Evolutionary conservation across 2,113 vertebrate species (phyloP).

Genomic region (Peromyscus californicus): DNA sequence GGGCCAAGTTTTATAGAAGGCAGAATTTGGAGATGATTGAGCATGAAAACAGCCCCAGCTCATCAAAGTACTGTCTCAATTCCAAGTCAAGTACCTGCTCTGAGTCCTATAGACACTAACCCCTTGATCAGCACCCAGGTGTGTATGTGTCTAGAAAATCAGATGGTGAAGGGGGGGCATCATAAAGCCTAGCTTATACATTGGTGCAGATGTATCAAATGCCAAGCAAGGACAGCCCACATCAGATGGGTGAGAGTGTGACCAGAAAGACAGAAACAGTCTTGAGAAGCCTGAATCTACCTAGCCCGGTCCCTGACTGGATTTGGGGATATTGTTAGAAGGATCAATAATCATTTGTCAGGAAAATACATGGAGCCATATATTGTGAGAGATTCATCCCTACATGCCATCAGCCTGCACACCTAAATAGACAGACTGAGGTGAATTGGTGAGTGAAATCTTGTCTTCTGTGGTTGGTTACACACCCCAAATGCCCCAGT

Average conservation of each 20-base stretch:
- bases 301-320: neutral
- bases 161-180: neutral
- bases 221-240: neutral
- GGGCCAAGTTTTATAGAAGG: neutral
- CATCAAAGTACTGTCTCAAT: neutral
- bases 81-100: neutral
- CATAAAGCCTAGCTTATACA: neutral
- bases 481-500: neutral
- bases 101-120: neutral
- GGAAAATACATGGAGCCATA: neutral
- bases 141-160: neutral
- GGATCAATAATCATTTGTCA: neutral
- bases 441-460: neutral
- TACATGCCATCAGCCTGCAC: neutral
- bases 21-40: neutral
- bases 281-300: neutral
- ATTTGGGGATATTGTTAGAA: neutral
- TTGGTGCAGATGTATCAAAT: neutral
- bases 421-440: neutral
- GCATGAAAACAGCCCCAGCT: neutral
- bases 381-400: neutral
- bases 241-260: accelerated
- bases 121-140: neutral
- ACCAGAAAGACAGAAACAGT: neutral
- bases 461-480: neutral